A percentile compares a stretch with the other conserved stretches of the same genome.
These are phyloP conservation scores for Numida meleagris DNA, from an alignment of 2,113 vertebrate species.

Conservation along the genomic window DNA sequence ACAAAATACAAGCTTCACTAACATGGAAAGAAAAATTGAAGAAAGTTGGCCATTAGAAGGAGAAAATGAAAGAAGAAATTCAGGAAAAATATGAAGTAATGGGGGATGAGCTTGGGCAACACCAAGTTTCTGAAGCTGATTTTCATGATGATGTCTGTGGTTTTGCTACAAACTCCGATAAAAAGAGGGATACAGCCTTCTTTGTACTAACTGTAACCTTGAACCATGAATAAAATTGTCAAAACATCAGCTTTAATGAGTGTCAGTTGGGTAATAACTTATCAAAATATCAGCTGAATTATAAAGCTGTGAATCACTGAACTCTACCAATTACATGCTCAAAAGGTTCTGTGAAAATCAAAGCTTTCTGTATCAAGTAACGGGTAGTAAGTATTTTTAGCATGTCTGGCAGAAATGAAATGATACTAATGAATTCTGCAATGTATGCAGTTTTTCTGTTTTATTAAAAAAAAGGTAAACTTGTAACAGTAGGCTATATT, in stretches of 20 bases:
- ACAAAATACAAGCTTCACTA: not conserved
- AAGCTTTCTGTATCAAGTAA: not conserved
- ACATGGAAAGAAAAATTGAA: not conserved
- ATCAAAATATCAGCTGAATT: constrained; percentile 57
- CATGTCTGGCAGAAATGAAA: constrained; percentile 7
- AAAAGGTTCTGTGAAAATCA: constrained; percentile 51
- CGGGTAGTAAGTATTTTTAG: not conserved
- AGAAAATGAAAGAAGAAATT: not conserved
- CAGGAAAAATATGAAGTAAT: not conserved
- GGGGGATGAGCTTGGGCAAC: not conserved
- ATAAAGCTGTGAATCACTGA: constrained; percentile 67
- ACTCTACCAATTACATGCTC: constrained; percentile 64
- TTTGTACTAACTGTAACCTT: constrained; percentile 48
- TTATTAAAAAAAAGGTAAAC: not conserved
- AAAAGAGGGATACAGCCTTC: not conserved
- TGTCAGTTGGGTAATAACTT: constrained; percentile 68
- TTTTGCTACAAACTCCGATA: not conserved
- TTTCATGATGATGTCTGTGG: not conserved
- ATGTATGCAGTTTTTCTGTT: not conserved
- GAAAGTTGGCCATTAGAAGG: not conserved
- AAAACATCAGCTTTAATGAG: constrained; percentile 68
- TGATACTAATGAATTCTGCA: not conserved
- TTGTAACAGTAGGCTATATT: not conserved
- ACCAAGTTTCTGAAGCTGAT: not conserved
- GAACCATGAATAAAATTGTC: too few relatives aligned